Evolutionary conservation across 2,888 invertebrate species (phyloP).

Genomic region (Heliconius cydno): DNA sequence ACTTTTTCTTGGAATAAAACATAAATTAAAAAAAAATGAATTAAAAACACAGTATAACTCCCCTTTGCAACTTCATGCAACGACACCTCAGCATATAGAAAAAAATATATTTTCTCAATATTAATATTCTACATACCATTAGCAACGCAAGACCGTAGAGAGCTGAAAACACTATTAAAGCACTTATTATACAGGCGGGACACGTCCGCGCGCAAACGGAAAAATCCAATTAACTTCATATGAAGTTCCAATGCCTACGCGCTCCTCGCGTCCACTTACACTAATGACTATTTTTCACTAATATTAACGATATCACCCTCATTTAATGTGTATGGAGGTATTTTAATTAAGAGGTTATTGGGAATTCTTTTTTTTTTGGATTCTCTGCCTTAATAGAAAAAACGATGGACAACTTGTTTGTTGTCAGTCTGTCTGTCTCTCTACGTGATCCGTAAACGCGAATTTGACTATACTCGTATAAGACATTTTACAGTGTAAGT

Average conservation of each 20-base stretch:
- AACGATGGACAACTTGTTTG: no score
- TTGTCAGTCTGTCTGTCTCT: no score
- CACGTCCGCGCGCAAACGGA: constrained; percentile 76
- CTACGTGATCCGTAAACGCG: no score
- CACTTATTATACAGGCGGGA: constrained; percentile 74
- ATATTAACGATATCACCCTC: constrained; percentile 68
- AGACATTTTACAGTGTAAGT: no score
- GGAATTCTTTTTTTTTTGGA: neutral
- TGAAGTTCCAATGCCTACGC: constrained; percentile 67
- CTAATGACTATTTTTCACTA: constrained; percentile 75
- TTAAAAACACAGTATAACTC: no score
- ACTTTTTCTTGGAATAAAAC: no score
- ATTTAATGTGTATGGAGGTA: constrained; percentile 46
- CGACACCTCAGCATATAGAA: neutral
- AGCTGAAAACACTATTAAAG: constrained; percentile 64
- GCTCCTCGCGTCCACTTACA: constrained; percentile 61
- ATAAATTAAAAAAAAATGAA: no score
- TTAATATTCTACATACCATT: constrained; percentile 16
- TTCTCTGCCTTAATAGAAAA: neutral
- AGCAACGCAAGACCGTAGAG: constrained; percentile 37
- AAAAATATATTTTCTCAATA: neutral
- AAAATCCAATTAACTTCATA: constrained; percentile 81
- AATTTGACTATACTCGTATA: no score
- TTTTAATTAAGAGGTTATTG: neutral
- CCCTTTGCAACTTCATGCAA: neutral